Evolutionary conservation across 1,140 invertebrate species (phyloP), one percentile per base, ranked within the genome.

Genomic region (Subanguina moxae): DNA sequence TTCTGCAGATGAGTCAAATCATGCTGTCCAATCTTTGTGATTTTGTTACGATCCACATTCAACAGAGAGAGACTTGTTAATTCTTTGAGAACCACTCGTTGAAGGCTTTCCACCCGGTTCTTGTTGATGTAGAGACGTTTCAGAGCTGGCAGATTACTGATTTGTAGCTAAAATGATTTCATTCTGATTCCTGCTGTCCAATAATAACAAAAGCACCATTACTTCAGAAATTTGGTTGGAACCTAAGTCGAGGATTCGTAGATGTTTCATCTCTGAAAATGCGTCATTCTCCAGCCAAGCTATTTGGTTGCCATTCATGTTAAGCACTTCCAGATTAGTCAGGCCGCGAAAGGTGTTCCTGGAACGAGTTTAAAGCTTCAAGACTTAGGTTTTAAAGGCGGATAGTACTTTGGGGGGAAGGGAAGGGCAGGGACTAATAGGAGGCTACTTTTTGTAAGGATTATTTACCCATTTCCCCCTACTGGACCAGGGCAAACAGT

Each of bases 41-140:
- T 72, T 45, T 64, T 57, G 48, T 79, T 79, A 15, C 71, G 63
- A 58, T 80, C 78, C 52, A 79, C 56, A 13, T 67, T 57, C n/a
- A 79, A 32, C 11, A 71, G 48, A 17, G 61, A 38, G 3, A 81
- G 64, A 42, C 57, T 30, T 11, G 71, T 48, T 21, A 79, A 48
- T 30, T 76, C 68, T 27, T 43, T n/a, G 32, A 80, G 62, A 45
- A 62, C 45, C 7, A 80, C 72, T 25, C 74, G 27, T 46, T 77
- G 68, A 45, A 80, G 38, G 17, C 68, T 65, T n/a, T 66, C 19
- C 38, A 80, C 69, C 15, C 61, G 68, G 57, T 80, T 80, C 67
- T 80, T 80, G 67, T 80, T 82, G 42, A 80, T 64, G 23, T 76
- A 66, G 3, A 80, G 65, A 25, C 68, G 66, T 62, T 82, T 67